Base-by-base conservation (phyloP, 2,113 vertebrate genomes). In the Clarias macrocephalus region DNA sequence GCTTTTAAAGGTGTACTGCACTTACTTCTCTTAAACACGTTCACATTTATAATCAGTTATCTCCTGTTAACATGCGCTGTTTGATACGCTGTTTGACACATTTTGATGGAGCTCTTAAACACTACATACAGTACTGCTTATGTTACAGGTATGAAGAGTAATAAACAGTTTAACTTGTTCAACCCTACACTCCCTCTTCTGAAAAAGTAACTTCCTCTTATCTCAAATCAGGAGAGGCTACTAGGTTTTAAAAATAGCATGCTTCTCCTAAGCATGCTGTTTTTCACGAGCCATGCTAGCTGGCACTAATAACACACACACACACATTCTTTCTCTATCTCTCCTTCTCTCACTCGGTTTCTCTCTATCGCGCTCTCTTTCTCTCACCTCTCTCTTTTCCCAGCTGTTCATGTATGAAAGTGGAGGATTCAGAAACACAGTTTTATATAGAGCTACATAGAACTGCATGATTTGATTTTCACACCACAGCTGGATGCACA, bases 161-260 rank as follows among this genome's bases (percentile, higher is more conserved):
- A 79, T 56, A 79, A 79, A 18, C 76, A 18, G 28, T 79, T 30
- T 19, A 59, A 80, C 16, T 10, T 28, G 28, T 28, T 77, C 6
- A 77, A 54, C 6, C 72, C 42, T 15, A 1, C 15, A 59, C 52
- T 80, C 54, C 16, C 2, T 19, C 18, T 60, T 33, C 77, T 33
- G 9, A 59, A 79, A 77, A 28, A 57, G n/a, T 30, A 59, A 33
- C n/a, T 80, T 80, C 56, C 18, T 60, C 77, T 79, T 57, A 79
- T 56, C 76, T 57, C 12, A 16, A 33, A 59, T 60, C 56, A 60
- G 77, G 28, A 80, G 56, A 80, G 77, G 56, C 77, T 33, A 59
- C 18, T 5, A 19, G 28, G 77, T 18, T 60, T 60, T 80, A 80
- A 80, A 80, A 80, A 80, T 80, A 80, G 77, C 56, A 33, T 18